These are phyloP conservation scores for Labeo rohita DNA, from an alignment of 2,113 vertebrate genomes.

Conservation along the genomic window DNA sequence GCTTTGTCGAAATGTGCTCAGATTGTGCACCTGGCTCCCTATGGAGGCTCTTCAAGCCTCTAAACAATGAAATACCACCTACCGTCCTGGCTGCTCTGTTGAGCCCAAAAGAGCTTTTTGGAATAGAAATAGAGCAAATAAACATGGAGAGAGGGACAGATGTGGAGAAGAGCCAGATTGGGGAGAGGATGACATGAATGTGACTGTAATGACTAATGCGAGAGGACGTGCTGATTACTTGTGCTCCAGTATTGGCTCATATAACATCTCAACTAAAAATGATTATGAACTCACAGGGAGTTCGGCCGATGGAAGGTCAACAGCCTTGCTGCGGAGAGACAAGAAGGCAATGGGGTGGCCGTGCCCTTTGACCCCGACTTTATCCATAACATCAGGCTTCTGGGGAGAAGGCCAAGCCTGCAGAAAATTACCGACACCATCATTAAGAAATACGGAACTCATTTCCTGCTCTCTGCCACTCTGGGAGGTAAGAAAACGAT, in stretches of 20 bases:
- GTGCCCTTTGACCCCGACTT: slow-evolving; percentile 80
- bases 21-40: slow-evolving; percentile 44
- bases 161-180: slow-evolving; percentile 41
- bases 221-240: slow-evolving; percentile 35
- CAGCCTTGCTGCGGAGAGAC: slow-evolving; percentile 79
- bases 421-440: slow-evolving; percentile 78
- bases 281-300: slow-evolving; percentile 69
- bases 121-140: slow-evolving; percentile 36
- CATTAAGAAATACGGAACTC: slow-evolving; percentile 84
- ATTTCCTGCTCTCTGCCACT: slow-evolving; percentile 78
- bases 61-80: slow-evolving; percentile 54
- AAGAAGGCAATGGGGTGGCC: slow-evolving; percentile 68
- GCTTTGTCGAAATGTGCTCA: slow-evolving; percentile 36
- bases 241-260: neutral
- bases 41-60: slow-evolving; percentile 30
- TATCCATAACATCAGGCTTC: slow-evolving; percentile 75
- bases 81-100: slow-evolving; percentile 26
- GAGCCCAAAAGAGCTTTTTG: slow-evolving; percentile 39
- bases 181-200: neutral
- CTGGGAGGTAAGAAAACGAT: slow-evolving; percentile 75
- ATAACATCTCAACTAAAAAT: slow-evolving; percentile 16
- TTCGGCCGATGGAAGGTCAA: slow-evolving; percentile 86
- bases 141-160: neutral
- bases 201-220: slow-evolving; percentile 3
- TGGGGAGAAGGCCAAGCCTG: slow-evolving; percentile 78